These are phyloP conservation scores for Folsomia manolachei DNA, from an alignment of 2,888 invertebrate species.

Conservation along the genomic window DNA sequence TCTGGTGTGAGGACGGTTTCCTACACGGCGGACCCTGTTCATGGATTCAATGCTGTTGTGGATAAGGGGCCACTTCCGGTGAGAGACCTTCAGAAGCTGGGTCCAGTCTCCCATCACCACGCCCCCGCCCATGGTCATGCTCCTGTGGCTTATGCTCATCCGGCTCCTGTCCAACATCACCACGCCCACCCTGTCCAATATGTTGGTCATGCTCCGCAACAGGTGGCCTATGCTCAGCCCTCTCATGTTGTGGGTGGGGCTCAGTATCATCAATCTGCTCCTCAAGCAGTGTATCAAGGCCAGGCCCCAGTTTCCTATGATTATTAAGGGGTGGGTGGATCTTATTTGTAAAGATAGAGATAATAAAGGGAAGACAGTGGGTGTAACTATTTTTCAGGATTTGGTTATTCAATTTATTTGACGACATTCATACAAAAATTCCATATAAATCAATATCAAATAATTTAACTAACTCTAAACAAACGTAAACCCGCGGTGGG, in stretches of 20 bases:
- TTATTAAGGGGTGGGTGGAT: too few relatives aligned
- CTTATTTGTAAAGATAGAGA: too few relatives aligned
- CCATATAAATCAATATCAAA: too few relatives aligned
- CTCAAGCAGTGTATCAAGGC: neutral
- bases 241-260: neutral
- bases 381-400: too few relatives aligned
- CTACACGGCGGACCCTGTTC: conserved; percentile 29
- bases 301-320: too few relatives aligned
- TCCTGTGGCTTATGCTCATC: neutral
- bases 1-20: conserved; percentile 19
- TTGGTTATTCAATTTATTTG: too few relatives aligned
- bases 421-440: too few relatives aligned
- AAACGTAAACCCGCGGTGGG: too few relatives aligned
- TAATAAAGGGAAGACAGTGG: too few relatives aligned
- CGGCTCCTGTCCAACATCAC: neutral
- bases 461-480: too few relatives aligned
- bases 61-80: conserved; percentile 33
- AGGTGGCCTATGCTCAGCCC: neutral
- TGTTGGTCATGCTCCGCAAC: neutral
- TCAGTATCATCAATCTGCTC: neutral
- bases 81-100: conserved; percentile 25
- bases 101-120: neutral
- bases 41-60: conserved; percentile 31
- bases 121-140: conserved; percentile 2
- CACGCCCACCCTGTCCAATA: conserved; percentile 1